phyloP scores from a whole-genome alignment of 2,888 invertebrate genomes.

The Drosophila leonis region DNA sequence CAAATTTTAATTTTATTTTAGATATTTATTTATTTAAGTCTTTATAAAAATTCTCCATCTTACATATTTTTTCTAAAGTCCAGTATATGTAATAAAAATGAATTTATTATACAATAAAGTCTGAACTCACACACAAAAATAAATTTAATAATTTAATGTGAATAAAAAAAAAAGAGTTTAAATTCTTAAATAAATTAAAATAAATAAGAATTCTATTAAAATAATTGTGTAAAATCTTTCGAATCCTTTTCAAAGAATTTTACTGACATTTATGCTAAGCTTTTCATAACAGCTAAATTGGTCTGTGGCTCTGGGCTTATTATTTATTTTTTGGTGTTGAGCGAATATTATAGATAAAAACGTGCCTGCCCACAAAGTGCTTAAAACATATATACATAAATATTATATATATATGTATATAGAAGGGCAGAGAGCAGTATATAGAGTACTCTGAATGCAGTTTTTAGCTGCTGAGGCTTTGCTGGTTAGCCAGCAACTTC shows the following conservation, averaged over 20 bases:
- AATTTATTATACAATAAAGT: too few species aligned
- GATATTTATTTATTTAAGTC: too few species aligned
- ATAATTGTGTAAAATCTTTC: neutral
- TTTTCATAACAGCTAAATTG: neutral
- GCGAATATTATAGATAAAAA: slow-evolving; percentile 9
- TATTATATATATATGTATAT: neutral
- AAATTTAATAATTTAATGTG: too few species aligned
- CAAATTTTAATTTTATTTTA: too few species aligned
- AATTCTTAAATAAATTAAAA: neutral
- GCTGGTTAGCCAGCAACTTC: slow-evolving; percentile 58
- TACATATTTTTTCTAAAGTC: too few species aligned
- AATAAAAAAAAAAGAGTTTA: neutral
- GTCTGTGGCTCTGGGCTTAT: slow-evolving; percentile 9
- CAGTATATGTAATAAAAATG: too few species aligned
- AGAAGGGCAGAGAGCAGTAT: neutral
- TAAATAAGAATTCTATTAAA: neutral
- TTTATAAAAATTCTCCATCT: too few species aligned
- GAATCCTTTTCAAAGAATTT: neutral
- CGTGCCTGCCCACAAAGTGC: slow-evolving; percentile 33
- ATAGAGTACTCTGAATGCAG: slow-evolving; percentile 16
- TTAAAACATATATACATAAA: neutral
- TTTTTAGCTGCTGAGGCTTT: slow-evolving; percentile 39
- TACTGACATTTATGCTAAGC: neutral
- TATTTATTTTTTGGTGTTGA: neutral
- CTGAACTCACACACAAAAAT: too few species aligned